phyloP scores from a whole-genome alignment of 2,888 invertebrate genomes.

The Nomada goodeniana region DNA sequence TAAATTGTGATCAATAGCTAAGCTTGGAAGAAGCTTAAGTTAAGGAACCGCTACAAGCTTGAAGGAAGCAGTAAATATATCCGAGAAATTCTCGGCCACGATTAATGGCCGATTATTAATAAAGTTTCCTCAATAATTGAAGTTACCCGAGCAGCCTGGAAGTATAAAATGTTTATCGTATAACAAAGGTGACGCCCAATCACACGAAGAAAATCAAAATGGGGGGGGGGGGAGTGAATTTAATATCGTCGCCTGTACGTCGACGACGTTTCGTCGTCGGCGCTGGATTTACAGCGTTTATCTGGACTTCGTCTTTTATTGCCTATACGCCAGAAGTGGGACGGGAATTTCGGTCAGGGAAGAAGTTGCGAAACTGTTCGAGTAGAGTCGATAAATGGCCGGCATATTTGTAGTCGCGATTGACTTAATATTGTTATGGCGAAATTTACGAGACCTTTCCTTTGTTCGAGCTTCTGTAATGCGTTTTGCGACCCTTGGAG shows the following conservation, averaged over 20 bases:
- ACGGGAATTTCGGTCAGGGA: conserved; percentile 44
- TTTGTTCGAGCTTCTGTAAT: neutral
- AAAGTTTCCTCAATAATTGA: neutral
- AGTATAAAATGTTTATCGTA: no score
- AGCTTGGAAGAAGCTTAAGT: no score
- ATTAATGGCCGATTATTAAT: no score
- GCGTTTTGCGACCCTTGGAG: neutral
- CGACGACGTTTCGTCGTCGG: conserved; percentile 2
- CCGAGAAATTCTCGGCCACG: no score
- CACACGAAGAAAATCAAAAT: neutral
- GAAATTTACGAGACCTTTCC: conserved; percentile 21
- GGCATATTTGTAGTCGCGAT: conserved; percentile 15
- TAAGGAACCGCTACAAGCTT: no score
- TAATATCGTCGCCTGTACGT: conserved; percentile 8
- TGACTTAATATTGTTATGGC: conserved; percentile 17
- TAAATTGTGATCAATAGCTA: no score
- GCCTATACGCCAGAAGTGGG: conserved; percentile 27
- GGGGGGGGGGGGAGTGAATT: neutral
- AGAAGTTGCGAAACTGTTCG: conserved; percentile 20
- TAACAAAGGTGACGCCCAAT: neutral
- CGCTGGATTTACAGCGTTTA: conserved; percentile 8
- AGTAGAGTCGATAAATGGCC: conserved; percentile 21
- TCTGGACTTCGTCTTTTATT: conserved; percentile 32
- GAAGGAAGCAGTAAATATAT: no score
- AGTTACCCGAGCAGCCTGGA: no score